Conservation (phyloP, 2,888 invertebrate genomes). For the Automeris io region DNA sequence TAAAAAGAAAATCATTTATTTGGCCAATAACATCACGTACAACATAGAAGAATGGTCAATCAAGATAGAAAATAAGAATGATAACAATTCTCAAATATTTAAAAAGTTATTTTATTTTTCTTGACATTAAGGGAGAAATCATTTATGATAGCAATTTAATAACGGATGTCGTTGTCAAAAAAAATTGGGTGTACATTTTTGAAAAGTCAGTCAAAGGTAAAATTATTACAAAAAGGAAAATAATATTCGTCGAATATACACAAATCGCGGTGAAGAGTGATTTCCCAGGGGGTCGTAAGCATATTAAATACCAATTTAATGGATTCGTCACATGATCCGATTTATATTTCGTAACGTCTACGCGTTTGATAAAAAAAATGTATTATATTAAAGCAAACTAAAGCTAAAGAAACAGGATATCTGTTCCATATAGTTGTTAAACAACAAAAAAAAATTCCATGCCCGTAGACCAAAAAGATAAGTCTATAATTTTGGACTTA, state of each 20-base stretch:
- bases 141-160: too few species aligned
- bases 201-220: neutral
- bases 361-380: slow-evolving; percentile 12
- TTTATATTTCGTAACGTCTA: slow-evolving; percentile 20
- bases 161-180: neutral
- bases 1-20: too few species aligned
- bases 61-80: too few species aligned
- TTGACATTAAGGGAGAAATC: too few species aligned
- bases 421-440: too few species aligned
- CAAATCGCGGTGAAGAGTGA: slow-evolving; percentile 36
- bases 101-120: too few species aligned
- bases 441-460: too few species aligned
- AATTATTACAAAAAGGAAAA: slow-evolving; percentile 3
- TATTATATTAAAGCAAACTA: slow-evolving; percentile 3
- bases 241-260: slow-evolving; percentile 5
- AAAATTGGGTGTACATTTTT: neutral
- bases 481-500: too few species aligned
- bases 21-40: too few species aligned
- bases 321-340: slow-evolving; percentile 15
- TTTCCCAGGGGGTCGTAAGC: slow-evolving; percentile 47
- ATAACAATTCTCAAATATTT: too few species aligned
- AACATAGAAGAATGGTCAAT: too few species aligned
- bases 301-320: slow-evolving; percentile 44
- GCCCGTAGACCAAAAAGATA: too few species aligned
- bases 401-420: neutral